These are phyloP conservation scores for Drosophila phalerata DNA, from an alignment of 2,888 invertebrate species.

Conservation along the genomic window DNA sequence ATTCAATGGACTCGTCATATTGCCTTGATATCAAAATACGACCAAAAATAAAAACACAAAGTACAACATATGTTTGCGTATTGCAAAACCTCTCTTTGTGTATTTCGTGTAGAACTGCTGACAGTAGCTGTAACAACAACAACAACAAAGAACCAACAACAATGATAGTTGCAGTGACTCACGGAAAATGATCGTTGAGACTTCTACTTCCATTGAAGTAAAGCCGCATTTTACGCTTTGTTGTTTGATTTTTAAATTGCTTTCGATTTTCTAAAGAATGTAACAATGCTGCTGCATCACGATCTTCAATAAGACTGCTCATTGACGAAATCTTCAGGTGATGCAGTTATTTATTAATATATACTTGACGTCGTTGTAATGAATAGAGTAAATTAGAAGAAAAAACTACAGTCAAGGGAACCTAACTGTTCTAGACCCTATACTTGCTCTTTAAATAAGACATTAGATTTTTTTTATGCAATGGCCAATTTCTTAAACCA, in stretches of 20 bases:
- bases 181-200: slow-evolving; percentile 51
- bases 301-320: slow-evolving; percentile 16
- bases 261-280: slow-evolving; percentile 52
- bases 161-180: slow-evolving; percentile 50
- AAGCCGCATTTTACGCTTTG: slow-evolving; percentile 49
- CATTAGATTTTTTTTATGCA: too few relatives aligned
- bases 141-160: slow-evolving; percentile 33
- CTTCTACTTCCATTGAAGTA: slow-evolving; percentile 12
- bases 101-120: slow-evolving; percentile 58
- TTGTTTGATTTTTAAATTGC: slow-evolving; percentile 40
- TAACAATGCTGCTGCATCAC: slow-evolving; percentile 8
- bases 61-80: slow-evolving; percentile 53
- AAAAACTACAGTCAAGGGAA: not conserved
- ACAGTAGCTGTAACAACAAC: slow-evolving; percentile 40
- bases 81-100: slow-evolving; percentile 66
- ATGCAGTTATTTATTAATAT: slow-evolving; percentile 64
- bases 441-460: not conserved
- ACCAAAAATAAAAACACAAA: slow-evolving; percentile 21
- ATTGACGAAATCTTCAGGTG: slow-evolving; percentile 44
- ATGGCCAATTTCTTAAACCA: too few relatives aligned
- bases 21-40: slow-evolving; percentile 46
- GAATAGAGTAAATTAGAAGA: not conserved
- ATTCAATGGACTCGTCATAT: slow-evolving; percentile 59
- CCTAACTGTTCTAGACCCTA: not conserved
- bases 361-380: slow-evolving; percentile 24